Percentiles rank a stretch among this genome's conserved stretches.
Evolutionary conservation across 2,113 vertebrate species (phyloP).

Genomic region (Eretmochelys imbricata): DNA sequence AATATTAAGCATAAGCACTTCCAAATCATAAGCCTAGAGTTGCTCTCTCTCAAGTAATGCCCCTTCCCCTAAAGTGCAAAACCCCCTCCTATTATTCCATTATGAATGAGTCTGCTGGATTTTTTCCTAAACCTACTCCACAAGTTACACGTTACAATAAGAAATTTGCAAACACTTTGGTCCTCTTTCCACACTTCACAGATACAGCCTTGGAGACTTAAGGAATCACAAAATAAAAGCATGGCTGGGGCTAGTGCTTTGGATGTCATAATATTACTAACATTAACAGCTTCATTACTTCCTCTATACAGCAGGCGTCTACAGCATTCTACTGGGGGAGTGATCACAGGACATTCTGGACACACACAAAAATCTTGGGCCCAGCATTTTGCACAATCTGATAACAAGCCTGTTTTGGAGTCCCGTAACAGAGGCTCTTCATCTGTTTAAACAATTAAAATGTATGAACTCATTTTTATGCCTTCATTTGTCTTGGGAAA

Average conservation of each 20-base stretch:
- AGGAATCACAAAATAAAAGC: neutral
- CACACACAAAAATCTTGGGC: neutral
- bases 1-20: neutral
- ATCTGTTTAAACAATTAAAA: neutral
- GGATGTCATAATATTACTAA: neutral
- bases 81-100: neutral
- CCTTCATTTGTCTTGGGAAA: neutral
- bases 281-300: neutral
- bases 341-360: neutral
- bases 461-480: neutral
- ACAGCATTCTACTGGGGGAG: neutral
- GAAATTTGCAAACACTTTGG: neutral
- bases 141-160: neutral
- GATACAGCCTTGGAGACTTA: neutral
- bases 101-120: neutral
- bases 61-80: neutral
- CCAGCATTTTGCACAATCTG: neutral
- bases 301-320: neutral
- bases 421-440: fast-evolving
- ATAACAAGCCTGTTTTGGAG: neutral
- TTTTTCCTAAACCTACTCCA: neutral
- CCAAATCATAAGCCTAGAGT: neutral
- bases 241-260: neutral
- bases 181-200: neutral
- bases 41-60: neutral